Evolutionary conservation across 1,140 invertebrate species (phyloP), one percentile per base, ranked within the genome.

Genomic region (Drosophila kanapiae): DNA sequence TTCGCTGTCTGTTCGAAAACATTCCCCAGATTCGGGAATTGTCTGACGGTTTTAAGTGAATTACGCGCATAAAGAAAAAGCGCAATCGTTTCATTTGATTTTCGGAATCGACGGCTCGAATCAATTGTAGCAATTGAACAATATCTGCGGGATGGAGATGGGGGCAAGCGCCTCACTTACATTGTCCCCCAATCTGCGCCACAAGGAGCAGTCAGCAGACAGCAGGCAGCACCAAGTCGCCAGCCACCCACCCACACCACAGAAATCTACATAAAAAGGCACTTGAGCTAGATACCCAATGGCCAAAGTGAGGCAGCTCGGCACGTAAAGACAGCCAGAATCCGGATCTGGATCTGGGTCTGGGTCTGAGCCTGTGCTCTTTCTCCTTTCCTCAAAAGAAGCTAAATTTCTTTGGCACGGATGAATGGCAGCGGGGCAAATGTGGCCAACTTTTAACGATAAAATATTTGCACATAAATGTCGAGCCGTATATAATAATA

Each of bases 381-480:
- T 54, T 56, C 47, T 51, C 31, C 37, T 43, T 65, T 53, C 6
- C 49, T 9, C 6, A 31, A 31, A 49, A 47, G 40, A 38, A 65
- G 38, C 58, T 27, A 75, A 54, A 74, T 54, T 75, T 29, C 61
- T 56, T 78, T 69, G 40, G 68, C 62, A 48, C 45, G 14, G 33
- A 47, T 67, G 74, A 78, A 81, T 81, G 71, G 63, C 68, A 18
- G 61, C 59, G 60, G 49, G 31, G 59, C 60, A 31, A 62, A 37
- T 35, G 54, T 64, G 79, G 68, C 65, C 70, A 90, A 90, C 72
- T 87, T 88, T 78, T 64, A 76, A 78, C 82, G 71, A 91, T 91
- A 88, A 85, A 88, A 78, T 80, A 91, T 91, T 91, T 85, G 78
- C 88, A 83, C 88, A 88, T 88, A 91, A 91, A 85, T 91, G 84